Percentiles rank a stretch among this genome's conserved stretches.
Conservation (phyloP, 2,888 invertebrate species). For the Pharmacophagus antenor region DNA sequence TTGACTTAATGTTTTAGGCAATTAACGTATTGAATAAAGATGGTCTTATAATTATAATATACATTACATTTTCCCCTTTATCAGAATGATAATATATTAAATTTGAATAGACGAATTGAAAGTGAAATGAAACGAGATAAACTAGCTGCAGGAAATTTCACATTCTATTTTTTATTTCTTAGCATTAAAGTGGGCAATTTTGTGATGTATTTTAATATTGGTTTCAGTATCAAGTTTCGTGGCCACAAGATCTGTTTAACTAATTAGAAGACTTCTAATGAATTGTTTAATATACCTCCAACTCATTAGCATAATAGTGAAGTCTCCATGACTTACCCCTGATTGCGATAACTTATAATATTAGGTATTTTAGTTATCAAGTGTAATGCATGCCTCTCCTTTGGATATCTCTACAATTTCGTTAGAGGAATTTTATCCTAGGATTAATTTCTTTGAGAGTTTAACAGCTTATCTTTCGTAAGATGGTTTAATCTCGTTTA, state of each 20-base stretch:
- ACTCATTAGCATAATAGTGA: background rate
- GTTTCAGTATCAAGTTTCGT: conserved; percentile 35
- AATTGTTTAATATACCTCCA: conserved; percentile 12
- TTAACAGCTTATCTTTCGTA: conserved; percentile 53
- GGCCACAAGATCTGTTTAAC: conserved; percentile 41
- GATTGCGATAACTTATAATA: conserved; percentile 9
- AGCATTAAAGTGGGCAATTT: conserved; percentile 9
- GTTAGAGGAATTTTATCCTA: conserved; percentile 45
- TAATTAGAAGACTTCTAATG: conserved; percentile 43
- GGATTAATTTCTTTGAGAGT: conserved; percentile 55
- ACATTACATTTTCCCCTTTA: conserved; percentile 20
- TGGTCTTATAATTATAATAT: conserved; percentile 13
- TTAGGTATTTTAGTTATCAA: conserved; percentile 5
- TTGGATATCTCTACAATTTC: conserved; percentile 39
- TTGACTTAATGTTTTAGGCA: conserved; percentile 17
- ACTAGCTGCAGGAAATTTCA: conserved; percentile 31
- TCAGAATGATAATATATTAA: conserved; percentile 11
- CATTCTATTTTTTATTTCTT: conserved; percentile 13
- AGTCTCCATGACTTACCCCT: conserved; percentile 1
- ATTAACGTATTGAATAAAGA: conserved; percentile 10
- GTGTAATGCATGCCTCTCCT: conserved; percentile 4
- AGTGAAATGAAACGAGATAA: conserved; percentile 35
- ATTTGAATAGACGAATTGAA: background rate
- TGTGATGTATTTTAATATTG: conserved; percentile 28
- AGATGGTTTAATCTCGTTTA: conserved; percentile 53